These are phyloP conservation scores for Reticulitermes lucifugus DNA, from an alignment of 2,888 invertebrate species.

Conservation along the genomic window DNA sequence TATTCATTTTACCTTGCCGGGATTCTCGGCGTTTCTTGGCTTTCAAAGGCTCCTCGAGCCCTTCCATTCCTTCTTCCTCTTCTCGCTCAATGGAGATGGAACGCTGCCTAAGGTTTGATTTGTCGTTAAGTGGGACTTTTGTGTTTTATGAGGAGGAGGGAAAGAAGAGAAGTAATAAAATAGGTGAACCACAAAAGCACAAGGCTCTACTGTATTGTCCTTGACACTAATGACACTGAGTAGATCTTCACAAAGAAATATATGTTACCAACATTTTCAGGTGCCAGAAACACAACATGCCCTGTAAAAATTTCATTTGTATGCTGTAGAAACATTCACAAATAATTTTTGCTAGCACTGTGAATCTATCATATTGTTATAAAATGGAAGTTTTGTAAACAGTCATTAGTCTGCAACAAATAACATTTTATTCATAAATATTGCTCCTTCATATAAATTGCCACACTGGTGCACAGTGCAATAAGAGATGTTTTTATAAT, in stretches of 20 bases:
- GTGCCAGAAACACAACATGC: conserved; percentile 5
- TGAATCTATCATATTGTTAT: no score
- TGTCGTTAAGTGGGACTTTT: conserved; percentile 74
- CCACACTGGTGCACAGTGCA: no score
- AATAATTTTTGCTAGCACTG: neutral
- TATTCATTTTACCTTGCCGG: conserved; percentile 69
- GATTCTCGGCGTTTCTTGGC: conserved; percentile 72
- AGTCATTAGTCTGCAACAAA: no score
- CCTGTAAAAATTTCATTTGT: neutral
- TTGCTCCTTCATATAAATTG: no score
- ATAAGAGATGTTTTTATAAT: no score
- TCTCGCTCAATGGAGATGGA: conserved; percentile 72
- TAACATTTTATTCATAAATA: no score
- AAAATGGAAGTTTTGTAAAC: no score
- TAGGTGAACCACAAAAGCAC: conserved; percentile 11
- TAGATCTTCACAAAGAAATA: neutral
- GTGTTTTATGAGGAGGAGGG: conserved; percentile 42
- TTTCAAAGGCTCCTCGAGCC: conserved; percentile 75
- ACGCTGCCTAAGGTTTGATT: conserved; percentile 72
- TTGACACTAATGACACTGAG: neutral
- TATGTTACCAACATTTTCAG: neutral
- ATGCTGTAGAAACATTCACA: conserved; percentile 2
- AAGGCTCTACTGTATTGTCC: conserved; percentile 8
- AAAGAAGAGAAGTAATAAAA: conserved; percentile 49
- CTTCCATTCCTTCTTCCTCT: conserved; percentile 72